Evolutionary conservation across 2,113 vertebrate species (phyloP).

Genomic region (Asarcornis scutulata): DNA sequence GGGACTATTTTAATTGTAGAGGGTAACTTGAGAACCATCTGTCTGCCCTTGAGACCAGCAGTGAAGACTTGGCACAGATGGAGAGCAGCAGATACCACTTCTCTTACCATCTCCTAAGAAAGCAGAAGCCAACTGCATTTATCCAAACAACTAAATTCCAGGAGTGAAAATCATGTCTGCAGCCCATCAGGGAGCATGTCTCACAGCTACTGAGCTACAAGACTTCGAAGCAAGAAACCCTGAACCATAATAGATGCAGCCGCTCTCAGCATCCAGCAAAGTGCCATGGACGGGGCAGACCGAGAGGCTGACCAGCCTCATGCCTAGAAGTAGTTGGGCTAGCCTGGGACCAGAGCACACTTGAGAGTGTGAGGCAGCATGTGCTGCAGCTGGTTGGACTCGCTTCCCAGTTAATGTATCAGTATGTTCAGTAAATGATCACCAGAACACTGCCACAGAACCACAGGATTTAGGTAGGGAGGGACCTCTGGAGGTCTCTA

Average conservation of each 20-base stretch:
- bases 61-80: not conserved
- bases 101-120: not conserved
- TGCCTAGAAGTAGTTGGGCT: not conserved
- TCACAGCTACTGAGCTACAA: not conserved
- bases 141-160: not conserved
- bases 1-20: not conserved
- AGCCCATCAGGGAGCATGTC: not conserved
- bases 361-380: not conserved
- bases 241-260: not conserved
- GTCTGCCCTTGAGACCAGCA: not conserved
- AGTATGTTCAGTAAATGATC: not conserved
- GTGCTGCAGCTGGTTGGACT: not conserved
- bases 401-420: not conserved
- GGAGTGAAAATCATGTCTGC: not conserved
- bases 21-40: not conserved
- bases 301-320: not conserved
- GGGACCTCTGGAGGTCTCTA: not conserved
- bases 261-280: not conserved
- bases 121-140: not conserved
- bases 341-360: not conserved
- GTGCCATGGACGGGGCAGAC: not conserved
- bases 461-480: not conserved
- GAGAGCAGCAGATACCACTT: not conserved
- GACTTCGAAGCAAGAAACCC: not conserved
- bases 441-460: not conserved